Conservation (phyloP, 92 coral and sea anemone species). For the Pocillopora grandis region DNA sequence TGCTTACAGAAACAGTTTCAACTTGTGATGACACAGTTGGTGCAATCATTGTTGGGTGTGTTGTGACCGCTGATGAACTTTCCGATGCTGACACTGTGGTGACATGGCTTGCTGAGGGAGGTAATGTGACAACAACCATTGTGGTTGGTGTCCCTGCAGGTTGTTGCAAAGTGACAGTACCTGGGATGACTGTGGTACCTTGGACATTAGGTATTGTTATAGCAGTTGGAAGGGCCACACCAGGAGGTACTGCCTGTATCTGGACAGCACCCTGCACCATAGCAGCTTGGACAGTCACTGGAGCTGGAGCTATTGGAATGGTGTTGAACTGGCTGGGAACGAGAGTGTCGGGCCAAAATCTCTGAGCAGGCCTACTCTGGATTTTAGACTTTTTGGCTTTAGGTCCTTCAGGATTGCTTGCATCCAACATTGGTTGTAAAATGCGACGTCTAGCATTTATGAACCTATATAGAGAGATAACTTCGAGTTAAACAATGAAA, state of each 20-base stretch:
- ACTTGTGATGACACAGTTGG: constrained; percentile 63
- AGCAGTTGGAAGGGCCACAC: constrained; percentile 64
- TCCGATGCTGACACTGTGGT: constrained; percentile 65
- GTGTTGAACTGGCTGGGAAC: constrained; percentile 82
- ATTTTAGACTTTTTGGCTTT: constrained; percentile 93
- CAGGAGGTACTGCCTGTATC: constrained; percentile 69
- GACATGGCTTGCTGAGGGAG: constrained; percentile 79
- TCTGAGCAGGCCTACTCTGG: constrained; percentile 93
- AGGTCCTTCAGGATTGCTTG: constrained; percentile 94
- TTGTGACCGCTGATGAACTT: constrained; percentile 54
- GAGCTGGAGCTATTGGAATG: constrained; percentile 83
- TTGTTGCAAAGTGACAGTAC: constrained; percentile 65
- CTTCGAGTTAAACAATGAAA: not conserved
- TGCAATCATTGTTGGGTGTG: constrained; percentile 58
- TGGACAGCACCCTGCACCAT: constrained; percentile 75
- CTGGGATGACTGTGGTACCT: constrained; percentile 66
- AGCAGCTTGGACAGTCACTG: constrained; percentile 66
- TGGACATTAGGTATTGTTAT: constrained; percentile 64
- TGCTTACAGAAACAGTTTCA: constrained; percentile 59
- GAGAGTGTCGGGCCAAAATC: constrained; percentile 98
- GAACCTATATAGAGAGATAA: constrained; percentile 61
- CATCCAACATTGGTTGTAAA: constrained; percentile 97
- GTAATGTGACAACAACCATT: constrained; percentile 83
- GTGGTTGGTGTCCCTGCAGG: constrained; percentile 61
- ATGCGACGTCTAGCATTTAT: constrained; percentile 98